phyloP scores from a whole-genome alignment of 2,888 invertebrate species.

The Hydrotaea diabolus region DNA sequence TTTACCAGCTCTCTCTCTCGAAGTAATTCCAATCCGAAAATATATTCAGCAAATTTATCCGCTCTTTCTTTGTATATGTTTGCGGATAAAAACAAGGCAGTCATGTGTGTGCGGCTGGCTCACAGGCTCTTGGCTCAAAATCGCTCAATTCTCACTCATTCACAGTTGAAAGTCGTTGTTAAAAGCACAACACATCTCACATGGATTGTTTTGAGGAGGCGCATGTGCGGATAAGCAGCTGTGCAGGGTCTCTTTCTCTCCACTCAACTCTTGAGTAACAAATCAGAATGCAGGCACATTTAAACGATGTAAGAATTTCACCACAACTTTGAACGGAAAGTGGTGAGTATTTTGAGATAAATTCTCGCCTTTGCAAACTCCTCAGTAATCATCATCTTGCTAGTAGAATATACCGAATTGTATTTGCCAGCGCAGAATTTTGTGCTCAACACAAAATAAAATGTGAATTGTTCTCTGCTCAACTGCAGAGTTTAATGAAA shows the following conservation, averaged over 20 bases:
- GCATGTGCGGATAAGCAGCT: background rate
- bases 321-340: background rate
- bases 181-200: too few species aligned
- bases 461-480: too few species aligned
- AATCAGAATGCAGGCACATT: background rate
- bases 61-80: background rate
- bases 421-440: too few species aligned
- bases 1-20: constrained; percentile 3
- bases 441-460: too few species aligned
- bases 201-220: too few species aligned
- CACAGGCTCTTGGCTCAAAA: constrained; percentile 9
- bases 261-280: constrained; percentile 16
- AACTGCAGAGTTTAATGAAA: too few species aligned
- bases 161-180: too few species aligned
- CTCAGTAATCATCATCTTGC: too few species aligned
- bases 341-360: background rate
- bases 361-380: background rate
- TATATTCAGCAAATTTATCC: constrained; percentile 40
- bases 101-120: background rate
- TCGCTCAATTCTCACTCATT: background rate
- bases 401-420: too few species aligned
- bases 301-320: background rate
- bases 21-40: constrained; percentile 26
- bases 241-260: background rate
- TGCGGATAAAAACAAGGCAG: background rate